Evolutionary conservation across 2,888 invertebrate genomes (phyloP), one percentile per base, ranked within the genome.

Genomic region (Napeogenes sylphis): DNA sequence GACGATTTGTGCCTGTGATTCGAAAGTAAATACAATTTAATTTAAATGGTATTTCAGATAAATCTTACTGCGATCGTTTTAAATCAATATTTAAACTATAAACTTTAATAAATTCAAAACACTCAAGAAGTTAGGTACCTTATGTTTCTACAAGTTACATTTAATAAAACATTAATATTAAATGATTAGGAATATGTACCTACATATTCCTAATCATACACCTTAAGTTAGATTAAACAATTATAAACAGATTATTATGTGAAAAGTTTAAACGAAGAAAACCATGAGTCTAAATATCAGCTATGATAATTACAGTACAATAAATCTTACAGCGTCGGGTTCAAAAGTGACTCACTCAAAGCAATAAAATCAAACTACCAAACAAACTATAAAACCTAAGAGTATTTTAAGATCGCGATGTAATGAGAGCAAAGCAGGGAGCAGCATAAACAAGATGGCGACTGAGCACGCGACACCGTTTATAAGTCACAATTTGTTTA

Each of bases 401-500:
- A 65, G 68, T 72, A 71, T 72, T 72, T 70, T 63, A 64, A 68
- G 71, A 65, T 59, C 55, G 56, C 45, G 61, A 55, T 70, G 70
- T 68, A 72, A 67, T 67, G 71, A 69, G 65, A 82, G 79, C 78
- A 85, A 85, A 85, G 81, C 68, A 65, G 80, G 78, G 76, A 76
- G 80, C 82, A 76, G 80, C 82, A 81, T 82, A 86, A 85, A 85
- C 85, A 87, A 88, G 81, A 89, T 90, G 90, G 88, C 85, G 76
- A 76, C 83, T 76, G 77, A 77, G 84, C 86, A 85, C 84, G 84
- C 86, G 84, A 84, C 84, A 80, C 75, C 80, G 75, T 79, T 82
- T 82, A 83, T 86, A 84, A 85, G 83, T 82, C 85, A 84, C 79
- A 83, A 83, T 76, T 78, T 88, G 86, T 90, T 90, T 90, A 89